Base-by-base conservation (phyloP, 2,797 vertebrate genomes). In the Coracias cyanogaster region DNA sequence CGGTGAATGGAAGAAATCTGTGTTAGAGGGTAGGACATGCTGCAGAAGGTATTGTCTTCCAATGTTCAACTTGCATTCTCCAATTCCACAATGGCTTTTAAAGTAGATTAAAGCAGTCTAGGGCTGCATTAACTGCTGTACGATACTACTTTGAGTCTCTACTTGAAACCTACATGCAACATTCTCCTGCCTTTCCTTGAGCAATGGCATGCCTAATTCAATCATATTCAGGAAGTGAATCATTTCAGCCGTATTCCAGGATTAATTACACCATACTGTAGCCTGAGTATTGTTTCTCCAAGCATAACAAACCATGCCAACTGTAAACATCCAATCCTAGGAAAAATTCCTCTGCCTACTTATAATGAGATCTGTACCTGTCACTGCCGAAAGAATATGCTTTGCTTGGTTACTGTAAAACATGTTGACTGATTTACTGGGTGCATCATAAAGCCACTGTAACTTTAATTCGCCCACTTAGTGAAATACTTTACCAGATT, bases 161-260 rank as follows among this genome's bases (percentile, higher is more conserved):
- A 33, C 46, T 84, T 74, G 70, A 95, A 93, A 60, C 15, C 18
- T 66, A 55, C 28, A 64, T 25, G 49, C 55, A 65, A 41, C 10
- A 16, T 60, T 48, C 43, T 64, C 49, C 28, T 70, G 45, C 31
- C 51, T 67, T 64, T 90, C 51, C 51, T 54, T 25, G 28, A 82
- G 74, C 74, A 86, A 88, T 12, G 3, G 18, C 22, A 69, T n/a
- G 46, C 26, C 35, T 54, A 60, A 85, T 54, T 85, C 64, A 85
- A 69, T 69, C 70, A 78, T 65, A 79, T 65, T 37, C 58, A 81
- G 86, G 77, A 95, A 95, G 58, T 74, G 73, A 95, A 70, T 92
- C 1, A 94, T 74, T 94, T 93, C 70, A 86, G 69, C 61, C 91
- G 81, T 82, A 76, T 71, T 91, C 54, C 62, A 93, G 61, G 58